These are phyloP conservation scores for Oreonectes daqikongensis DNA, from an alignment of 2,797 vertebrate genomes.

Conservation along the genomic window DNA sequence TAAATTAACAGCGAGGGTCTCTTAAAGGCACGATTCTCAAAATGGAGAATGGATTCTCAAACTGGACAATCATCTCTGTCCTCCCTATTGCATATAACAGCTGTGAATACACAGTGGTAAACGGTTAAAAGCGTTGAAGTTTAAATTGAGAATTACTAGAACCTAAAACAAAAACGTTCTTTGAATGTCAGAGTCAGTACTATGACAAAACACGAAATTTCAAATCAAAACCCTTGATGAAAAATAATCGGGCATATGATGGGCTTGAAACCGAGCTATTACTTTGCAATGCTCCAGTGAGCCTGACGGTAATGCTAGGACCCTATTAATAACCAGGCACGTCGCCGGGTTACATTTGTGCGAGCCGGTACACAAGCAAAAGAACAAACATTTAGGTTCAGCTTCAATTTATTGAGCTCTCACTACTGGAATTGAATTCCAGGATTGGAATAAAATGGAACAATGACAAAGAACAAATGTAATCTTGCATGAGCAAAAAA, in stretches of 20 bases:
- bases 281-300: slow-evolving; percentile 17
- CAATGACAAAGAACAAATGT: neutral
- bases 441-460: neutral
- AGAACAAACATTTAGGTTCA: slow-evolving; percentile 48
- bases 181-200: neutral
- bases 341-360: slow-evolving; percentile 53
- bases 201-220: neutral
- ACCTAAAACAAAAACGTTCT: neutral
- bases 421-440: neutral
- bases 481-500: neutral
- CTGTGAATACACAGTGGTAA: too few relatives aligned
- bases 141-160: neutral
- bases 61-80: too few relatives aligned
- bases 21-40: neutral
- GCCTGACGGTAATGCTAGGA: slow-evolving; percentile 18
- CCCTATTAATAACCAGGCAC: slow-evolving; percentile 60
- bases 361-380: slow-evolving; percentile 37
- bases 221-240: neutral
- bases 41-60: too few relatives aligned
- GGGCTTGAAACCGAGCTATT: neutral
- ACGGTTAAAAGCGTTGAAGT: too few relatives aligned
- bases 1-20: neutral
- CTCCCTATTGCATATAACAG: too few relatives aligned
- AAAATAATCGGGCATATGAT: slow-evolving; percentile 18
- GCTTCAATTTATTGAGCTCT: slow-evolving; percentile 5